Evolutionary conservation across 1,140 invertebrate genomes (phyloP).

Genomic region (Brachionus asplanchnoidis): DNA sequence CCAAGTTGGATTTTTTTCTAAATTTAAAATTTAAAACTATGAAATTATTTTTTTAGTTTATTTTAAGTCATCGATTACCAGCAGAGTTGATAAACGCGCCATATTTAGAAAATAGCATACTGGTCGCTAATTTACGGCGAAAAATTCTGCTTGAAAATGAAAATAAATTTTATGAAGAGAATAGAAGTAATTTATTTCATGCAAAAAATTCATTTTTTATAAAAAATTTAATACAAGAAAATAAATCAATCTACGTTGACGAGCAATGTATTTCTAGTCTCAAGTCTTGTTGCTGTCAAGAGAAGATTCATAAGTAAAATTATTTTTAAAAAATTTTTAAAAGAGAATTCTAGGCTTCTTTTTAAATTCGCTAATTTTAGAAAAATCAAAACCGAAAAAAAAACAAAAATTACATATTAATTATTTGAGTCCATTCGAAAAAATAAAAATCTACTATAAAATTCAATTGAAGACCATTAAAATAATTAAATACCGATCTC

Average conservation of each 20-base stretch:
- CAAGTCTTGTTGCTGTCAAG: background rate
- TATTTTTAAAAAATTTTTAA: background rate
- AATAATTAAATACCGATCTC: no score
- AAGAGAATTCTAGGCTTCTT: background rate
- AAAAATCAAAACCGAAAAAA: background rate
- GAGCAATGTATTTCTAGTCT: constrained; percentile 8
- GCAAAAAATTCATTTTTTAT: background rate
- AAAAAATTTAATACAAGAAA: background rate
- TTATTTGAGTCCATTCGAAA: background rate
- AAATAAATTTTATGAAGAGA: background rate
- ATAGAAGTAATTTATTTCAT: background rate
- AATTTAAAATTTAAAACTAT: background rate
- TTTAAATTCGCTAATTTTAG: background rate
- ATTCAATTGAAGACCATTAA: background rate
- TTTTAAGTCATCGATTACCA: constrained; percentile 22
- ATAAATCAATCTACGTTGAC: background rate
- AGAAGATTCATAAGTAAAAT: background rate
- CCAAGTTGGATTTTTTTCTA: background rate
- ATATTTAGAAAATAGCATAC: constrained; percentile 5
- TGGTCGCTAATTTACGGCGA: background rate
- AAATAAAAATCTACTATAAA: background rate
- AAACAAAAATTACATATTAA: background rate
- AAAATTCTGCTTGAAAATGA: background rate
- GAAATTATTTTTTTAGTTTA: background rate
- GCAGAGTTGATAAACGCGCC: constrained; percentile 1